phyloP scores from a whole-genome alignment of 2,888 invertebrate species.

The Epirrhoe tristata region DNA sequence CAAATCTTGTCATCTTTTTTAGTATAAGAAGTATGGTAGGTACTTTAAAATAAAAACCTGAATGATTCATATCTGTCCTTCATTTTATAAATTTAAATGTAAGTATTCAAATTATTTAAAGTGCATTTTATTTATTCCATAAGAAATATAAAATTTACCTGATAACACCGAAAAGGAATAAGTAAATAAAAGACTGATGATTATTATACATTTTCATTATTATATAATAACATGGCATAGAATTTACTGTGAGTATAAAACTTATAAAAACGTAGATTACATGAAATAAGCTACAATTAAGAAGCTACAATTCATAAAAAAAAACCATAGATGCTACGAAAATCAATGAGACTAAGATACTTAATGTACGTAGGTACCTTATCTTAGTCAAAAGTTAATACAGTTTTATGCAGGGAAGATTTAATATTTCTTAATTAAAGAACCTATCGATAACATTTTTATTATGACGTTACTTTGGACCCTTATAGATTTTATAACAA shows the following conservation, averaged over 20 bases:
- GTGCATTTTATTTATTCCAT: too few relatives aligned
- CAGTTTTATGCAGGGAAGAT: not conserved
- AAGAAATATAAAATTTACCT: too few relatives aligned
- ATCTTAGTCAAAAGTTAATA: not conserved
- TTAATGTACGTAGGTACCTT: not conserved
- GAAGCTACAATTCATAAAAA: slow-evolving; percentile 8
- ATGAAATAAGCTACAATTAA: not conserved
- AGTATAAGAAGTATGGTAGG: too few relatives aligned
- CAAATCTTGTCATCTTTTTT: not conserved
- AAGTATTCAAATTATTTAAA: too few relatives aligned
- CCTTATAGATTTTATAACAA: slow-evolving; percentile 3
- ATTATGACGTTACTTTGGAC: slow-evolving; percentile 82
- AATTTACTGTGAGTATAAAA: slow-evolving; percentile 68
- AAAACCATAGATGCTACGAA: not conserved
- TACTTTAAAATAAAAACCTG: not conserved
- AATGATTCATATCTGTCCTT: not conserved
- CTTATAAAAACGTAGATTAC: slow-evolving; percentile 41
- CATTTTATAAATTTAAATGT: too few relatives aligned
- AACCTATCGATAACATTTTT: slow-evolving; percentile 36
- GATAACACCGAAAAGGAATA: not conserved
- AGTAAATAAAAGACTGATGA: slow-evolving; percentile 1
- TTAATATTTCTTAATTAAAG: not conserved
- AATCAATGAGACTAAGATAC: not conserved
- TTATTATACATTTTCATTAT: slow-evolving; percentile 17
- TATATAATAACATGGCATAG: slow-evolving; percentile 69